These are phyloP conservation scores for Heliconius hortense DNA, from an alignment of 2,888 invertebrate genomes.

Conservation along the genomic window DNA sequence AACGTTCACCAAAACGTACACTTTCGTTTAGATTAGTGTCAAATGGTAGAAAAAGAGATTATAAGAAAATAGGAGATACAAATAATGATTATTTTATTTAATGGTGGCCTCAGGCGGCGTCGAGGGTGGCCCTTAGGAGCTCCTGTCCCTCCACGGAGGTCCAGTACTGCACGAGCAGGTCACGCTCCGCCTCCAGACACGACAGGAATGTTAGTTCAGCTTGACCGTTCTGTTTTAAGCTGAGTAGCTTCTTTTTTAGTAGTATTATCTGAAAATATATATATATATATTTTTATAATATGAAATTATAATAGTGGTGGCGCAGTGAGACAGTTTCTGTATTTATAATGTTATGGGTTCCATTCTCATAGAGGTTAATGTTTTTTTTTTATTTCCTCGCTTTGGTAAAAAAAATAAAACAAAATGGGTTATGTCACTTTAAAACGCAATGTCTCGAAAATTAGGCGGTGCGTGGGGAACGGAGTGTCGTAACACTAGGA, in stretches of 20 bases:
- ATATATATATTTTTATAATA: not conserved
- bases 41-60: slow-evolving; percentile 17
- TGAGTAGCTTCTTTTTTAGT: slow-evolving; percentile 70
- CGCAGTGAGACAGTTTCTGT: too few relatives aligned
- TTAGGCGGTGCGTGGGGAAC: too few relatives aligned
- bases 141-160: slow-evolving; percentile 86
- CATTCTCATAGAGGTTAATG: too few relatives aligned
- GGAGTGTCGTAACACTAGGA: too few relatives aligned
- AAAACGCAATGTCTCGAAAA: too few relatives aligned
- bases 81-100: slow-evolving; percentile 15
- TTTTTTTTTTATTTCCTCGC: too few relatives aligned
- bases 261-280: slow-evolving; percentile 84
- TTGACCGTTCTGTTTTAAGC: slow-evolving; percentile 78
- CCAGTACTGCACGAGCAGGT: slow-evolving; percentile 88
- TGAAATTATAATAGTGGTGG: not conserved
- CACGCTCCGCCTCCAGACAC: slow-evolving; percentile 85
- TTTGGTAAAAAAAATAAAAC: too few relatives aligned
- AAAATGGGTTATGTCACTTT: too few relatives aligned
- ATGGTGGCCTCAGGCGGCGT: slow-evolving; percentile 40
- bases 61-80: slow-evolving; percentile 22
- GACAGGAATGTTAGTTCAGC: slow-evolving; percentile 83
- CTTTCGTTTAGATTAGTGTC: slow-evolving; percentile 10
- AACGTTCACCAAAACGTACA: slow-evolving; percentile 28
- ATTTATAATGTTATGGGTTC: too few relatives aligned
- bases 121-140: slow-evolving; percentile 52